Percentiles rank a stretch among this genome's conserved stretches.
These are phyloP conservation scores for silkworm (Bombyx mori) DNA, from an alignment of 1,140 invertebrate genomes.

Conservation along the genomic window DNA sequence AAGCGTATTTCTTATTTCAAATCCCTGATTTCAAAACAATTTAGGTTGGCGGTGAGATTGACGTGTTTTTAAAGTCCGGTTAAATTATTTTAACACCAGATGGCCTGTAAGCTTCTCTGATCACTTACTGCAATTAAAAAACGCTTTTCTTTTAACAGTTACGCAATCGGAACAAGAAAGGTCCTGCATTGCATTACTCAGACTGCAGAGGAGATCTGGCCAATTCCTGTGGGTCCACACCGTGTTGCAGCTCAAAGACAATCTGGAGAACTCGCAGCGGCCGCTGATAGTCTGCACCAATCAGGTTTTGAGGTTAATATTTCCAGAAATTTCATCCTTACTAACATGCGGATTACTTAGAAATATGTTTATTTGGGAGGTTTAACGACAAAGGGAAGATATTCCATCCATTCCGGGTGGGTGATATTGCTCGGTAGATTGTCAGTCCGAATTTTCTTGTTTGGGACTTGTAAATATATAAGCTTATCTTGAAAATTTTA, in stretches of 20 bases:
- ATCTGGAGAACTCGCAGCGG: slow-evolving; percentile 88
- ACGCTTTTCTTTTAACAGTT: slow-evolving; percentile 72
- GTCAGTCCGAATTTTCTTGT: too few species aligned
- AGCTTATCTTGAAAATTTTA: too few species aligned
- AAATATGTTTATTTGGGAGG: not conserved
- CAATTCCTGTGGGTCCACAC: slow-evolving; percentile 97
- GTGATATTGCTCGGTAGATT: too few species aligned
- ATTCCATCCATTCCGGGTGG: too few species aligned
- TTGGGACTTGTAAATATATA: too few species aligned
- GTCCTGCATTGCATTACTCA: slow-evolving; percentile 92
- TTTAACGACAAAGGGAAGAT: not conserved
- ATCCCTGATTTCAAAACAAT: too few species aligned
- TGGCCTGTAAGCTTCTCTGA: not conserved
- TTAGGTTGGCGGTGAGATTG: too few species aligned
- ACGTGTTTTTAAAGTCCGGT: too few species aligned
- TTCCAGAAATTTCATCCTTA: not conserved
- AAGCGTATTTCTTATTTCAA: too few species aligned
- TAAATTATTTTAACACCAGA: too few species aligned
- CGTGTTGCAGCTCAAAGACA: slow-evolving; percentile 93
- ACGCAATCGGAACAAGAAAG: slow-evolving; percentile 96
- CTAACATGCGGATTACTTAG: not conserved
- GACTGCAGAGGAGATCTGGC: slow-evolving; percentile 87
- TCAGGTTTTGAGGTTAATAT: slow-evolving; percentile 91
- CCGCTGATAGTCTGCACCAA: slow-evolving; percentile 97
- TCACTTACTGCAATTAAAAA: not conserved